Evolutionary conservation across 2,888 invertebrate species (phyloP).

Genomic region (Clusia tigrina): DNA sequence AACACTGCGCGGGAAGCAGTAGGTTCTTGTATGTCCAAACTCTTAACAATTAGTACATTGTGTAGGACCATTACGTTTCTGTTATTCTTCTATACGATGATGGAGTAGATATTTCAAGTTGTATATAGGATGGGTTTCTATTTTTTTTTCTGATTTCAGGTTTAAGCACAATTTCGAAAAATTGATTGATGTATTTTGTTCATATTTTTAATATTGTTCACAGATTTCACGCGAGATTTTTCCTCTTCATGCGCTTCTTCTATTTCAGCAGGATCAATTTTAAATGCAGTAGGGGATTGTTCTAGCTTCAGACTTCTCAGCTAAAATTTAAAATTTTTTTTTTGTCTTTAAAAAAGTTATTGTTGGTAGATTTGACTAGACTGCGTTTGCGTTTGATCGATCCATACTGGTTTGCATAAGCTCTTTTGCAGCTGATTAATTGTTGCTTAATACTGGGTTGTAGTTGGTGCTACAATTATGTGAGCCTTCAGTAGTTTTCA

Average conservation of each 20-base stretch:
- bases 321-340: too few species aligned
- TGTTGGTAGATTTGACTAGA: too few species aligned
- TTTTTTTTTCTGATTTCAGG: neutral
- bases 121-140: conserved; percentile 2
- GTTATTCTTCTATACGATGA: neutral
- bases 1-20: neutral
- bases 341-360: too few species aligned
- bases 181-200: neutral
- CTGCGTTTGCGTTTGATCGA: too few species aligned
- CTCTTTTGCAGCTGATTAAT: too few species aligned
- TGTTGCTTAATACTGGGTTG: too few species aligned
- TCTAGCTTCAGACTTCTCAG: too few species aligned
- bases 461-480: too few species aligned
- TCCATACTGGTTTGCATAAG: too few species aligned
- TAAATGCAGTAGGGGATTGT: too few species aligned
- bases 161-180: neutral
- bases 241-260: neutral
- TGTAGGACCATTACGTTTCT: neutral
- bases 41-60: conserved; percentile 7
- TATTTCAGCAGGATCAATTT: too few species aligned
- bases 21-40: neutral
- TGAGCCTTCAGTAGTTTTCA: too few species aligned
- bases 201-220: neutral
- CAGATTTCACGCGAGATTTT: neutral
- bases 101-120: neutral